These are phyloP conservation scores for Margaritifera margaritifera DNA, from an alignment of 2,888 invertebrate species.

Conservation along the genomic window DNA sequence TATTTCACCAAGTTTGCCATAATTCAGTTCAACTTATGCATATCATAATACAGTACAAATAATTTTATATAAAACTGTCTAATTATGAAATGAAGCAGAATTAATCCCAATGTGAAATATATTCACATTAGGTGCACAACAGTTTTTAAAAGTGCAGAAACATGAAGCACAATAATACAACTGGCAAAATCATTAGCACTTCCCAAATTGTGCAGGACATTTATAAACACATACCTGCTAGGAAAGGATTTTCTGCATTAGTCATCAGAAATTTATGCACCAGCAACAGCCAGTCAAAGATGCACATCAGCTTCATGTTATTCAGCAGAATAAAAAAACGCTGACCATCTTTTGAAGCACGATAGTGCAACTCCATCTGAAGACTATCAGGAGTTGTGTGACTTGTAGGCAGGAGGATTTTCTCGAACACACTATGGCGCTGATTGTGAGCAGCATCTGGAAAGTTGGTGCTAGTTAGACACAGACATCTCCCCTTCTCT, in stretches of 20 bases:
- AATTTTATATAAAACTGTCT: too few relatives aligned
- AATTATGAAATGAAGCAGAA: too few relatives aligned
- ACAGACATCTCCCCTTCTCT: too few relatives aligned
- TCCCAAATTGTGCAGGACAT: neutral
- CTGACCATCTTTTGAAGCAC: conserved; percentile 78
- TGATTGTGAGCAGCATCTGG: conserved; percentile 80
- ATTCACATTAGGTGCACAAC: too few relatives aligned
- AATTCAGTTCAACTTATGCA: too few relatives aligned
- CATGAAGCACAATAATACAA: neutral
- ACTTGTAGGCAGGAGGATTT: conserved; percentile 81
- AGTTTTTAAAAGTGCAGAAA: too few relatives aligned
- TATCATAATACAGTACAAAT: too few relatives aligned
- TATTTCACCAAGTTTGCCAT: too few relatives aligned
- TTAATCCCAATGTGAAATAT: too few relatives aligned
- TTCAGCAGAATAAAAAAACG: conserved; percentile 92
- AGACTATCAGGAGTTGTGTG: conserved; percentile 53
- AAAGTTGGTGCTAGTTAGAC: too few relatives aligned
- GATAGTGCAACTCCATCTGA: conserved; percentile 75
- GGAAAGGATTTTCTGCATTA: conserved; percentile 71
- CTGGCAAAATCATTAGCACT: neutral
- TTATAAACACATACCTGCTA: conserved; percentile 34
- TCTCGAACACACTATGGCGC: conserved; percentile 88
- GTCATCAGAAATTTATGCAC: conserved; percentile 83
- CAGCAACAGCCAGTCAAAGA: conserved; percentile 94
- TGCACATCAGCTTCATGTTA: conserved; percentile 94